Percentiles rank a stretch among this genome's conserved stretches.
Conservation (phyloP, 2,113 vertebrate genomes). For the Nipponia nippon region DNA sequence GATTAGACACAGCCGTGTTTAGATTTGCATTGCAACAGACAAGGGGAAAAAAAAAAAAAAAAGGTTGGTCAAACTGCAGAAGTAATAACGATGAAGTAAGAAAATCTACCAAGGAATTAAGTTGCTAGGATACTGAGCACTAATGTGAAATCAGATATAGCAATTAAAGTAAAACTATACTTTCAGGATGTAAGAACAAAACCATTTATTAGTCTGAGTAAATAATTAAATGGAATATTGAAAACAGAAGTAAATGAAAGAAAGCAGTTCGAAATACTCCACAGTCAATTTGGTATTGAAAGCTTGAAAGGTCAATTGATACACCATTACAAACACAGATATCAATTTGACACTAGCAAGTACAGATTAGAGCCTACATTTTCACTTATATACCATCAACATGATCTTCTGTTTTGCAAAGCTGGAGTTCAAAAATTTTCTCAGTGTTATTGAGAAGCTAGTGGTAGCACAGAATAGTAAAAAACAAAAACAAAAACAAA, state of each 20-base stretch:
- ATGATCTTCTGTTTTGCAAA: not conserved
- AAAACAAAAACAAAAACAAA: not conserved
- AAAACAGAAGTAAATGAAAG: constrained; percentile 65
- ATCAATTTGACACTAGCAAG: constrained; percentile 45
- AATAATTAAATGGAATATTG: constrained; percentile 72
- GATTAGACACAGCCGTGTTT: not conserved
- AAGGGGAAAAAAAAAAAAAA: not conserved
- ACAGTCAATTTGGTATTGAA: constrained; percentile 32
- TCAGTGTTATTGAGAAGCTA: not conserved
- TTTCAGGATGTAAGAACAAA: constrained; percentile 69
- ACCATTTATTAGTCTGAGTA: constrained; percentile 67
- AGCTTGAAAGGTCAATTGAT: constrained; percentile 52
- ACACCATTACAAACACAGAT: constrained; percentile 39
- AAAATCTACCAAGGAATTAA: constrained; percentile 43
- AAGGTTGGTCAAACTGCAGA: not conserved
- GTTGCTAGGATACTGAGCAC: constrained; percentile 71
- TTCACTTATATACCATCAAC: not conserved
- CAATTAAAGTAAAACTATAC: constrained; percentile 70
- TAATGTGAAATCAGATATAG: constrained; percentile 73
- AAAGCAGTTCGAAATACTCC: constrained; percentile 44
- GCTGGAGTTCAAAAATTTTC: not conserved
- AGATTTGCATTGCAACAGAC: not conserved
- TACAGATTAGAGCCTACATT: constrained; percentile 26
- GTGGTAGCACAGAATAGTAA: not conserved
- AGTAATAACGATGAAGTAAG: not conserved